Evolutionary conservation across 2,888 invertebrate species (phyloP).

Genomic region (Phragmatobia fuliginosa): DNA sequence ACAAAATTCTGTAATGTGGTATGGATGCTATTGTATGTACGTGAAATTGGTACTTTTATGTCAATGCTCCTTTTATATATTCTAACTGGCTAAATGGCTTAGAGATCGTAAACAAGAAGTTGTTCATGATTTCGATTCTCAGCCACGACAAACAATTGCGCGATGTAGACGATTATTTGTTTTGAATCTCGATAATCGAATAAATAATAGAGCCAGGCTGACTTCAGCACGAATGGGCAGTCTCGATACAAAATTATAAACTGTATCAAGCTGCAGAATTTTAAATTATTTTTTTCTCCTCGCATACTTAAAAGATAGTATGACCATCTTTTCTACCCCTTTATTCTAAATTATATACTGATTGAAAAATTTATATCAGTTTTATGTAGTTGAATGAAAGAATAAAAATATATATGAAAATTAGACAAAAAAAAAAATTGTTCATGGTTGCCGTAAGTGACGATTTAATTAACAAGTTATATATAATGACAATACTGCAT

Average conservation of each 20-base stretch:
- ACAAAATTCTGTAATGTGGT: background rate
- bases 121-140: background rate
- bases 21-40: background rate
- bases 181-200: too few species aligned
- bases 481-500: too few species aligned
- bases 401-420: too few species aligned
- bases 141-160: background rate
- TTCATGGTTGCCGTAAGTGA: too few species aligned
- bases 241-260: too few species aligned
- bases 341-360: background rate
- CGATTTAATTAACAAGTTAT: too few species aligned
- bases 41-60: background rate
- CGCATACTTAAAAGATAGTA: background rate
- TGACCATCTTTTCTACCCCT: slow-evolving; percentile 8
- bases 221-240: too few species aligned
- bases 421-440: too few species aligned
- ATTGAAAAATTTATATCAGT: too few species aligned
- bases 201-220: too few species aligned
- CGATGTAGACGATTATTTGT: background rate
- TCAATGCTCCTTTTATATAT: background rate
- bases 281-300: background rate
- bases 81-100: background rate
- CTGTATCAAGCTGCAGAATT: background rate
- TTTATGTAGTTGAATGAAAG: too few species aligned
- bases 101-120: background rate